Evolutionary conservation across 2,797 vertebrate genomes (phyloP), one percentile per base, ranked within the genome.

Genomic region (Cirrhinus mrigala): DNA sequence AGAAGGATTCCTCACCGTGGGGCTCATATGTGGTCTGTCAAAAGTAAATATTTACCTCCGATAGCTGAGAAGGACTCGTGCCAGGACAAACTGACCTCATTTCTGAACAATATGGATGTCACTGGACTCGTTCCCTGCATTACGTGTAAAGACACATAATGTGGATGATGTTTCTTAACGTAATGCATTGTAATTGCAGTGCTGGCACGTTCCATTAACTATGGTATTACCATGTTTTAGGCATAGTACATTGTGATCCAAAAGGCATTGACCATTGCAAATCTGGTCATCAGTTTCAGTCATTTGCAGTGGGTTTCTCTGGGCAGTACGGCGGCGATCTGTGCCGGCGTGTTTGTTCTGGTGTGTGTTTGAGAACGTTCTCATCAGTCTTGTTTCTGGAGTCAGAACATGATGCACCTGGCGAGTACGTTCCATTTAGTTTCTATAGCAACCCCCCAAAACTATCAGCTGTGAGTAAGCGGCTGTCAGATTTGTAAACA

Each of bases 1-100:
- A 64, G 46, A 73, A 66, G 79, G n/a, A 79, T 82, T 68, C 48
- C n/a, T 79, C 29, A 71, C 69, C 11, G 15, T 54, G 18, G 44
- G 48, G 37, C 40, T 60, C 27, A 33, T 33, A 81, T 56, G 66
- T 27, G 33, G 15, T 54, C 73, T 79, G 56, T 56, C 40, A 68
- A 82, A 71, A 79, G 68, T 58, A 82, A 88, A 82, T 79, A 78
- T 79, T 82, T 82, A 82, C 74, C n/a, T 82, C 15, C 1, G 87
- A 88, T 82, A 79, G 48, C 56, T 46, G 46, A 77, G 56, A 74
- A 79, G 44, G 37, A 62, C 20, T 79, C 24, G 15, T 81, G 44
- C 73, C 73, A 82, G 69, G 74, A 75, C 24, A 82, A 82, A 85
- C 66, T n/a, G 52, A 64, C 24, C 40, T 16, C 0, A 7, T 60